A percentile compares a stretch with the other conserved stretches of the same genome.
Conservation (phyloP, 2,797 vertebrate species). For the Cirrhinus mrigala region DNA sequence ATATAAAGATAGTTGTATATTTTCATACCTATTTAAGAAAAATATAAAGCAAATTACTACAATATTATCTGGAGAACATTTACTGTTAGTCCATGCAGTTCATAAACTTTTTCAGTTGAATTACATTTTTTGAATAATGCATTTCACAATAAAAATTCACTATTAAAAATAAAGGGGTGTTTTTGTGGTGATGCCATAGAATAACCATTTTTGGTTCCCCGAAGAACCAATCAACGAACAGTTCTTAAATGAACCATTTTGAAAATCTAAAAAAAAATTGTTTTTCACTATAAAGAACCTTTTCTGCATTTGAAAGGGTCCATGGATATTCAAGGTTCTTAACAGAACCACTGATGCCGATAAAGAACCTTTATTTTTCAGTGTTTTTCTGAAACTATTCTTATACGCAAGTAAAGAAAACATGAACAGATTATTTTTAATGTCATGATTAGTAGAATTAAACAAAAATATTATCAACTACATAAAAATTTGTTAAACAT, state of each 20-base stretch:
- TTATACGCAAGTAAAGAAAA: background rate
- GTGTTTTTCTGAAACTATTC: background rate
- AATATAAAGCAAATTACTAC: background rate
- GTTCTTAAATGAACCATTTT: too few species aligned
- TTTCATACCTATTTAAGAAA: background rate
- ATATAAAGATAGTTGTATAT: background rate
- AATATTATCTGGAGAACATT: background rate
- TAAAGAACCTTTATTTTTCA: too few species aligned
- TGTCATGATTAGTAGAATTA: background rate
- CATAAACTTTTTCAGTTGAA: background rate
- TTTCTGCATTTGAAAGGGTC: too few species aligned
- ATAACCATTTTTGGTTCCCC: too few species aligned
- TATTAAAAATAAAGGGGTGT: too few species aligned
- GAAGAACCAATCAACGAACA: too few species aligned
- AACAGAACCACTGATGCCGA: too few species aligned
- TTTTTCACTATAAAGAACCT: too few species aligned
- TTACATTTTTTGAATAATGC: background rate
- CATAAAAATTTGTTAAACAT: background rate
- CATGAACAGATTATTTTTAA: background rate
- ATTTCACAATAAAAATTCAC: background rate
- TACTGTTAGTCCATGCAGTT: background rate
- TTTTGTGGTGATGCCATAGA: too few species aligned
- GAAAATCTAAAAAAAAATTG: too few species aligned
- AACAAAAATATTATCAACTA: background rate
- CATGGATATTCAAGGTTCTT: too few species aligned